A percentile compares a stretch with the other conserved stretches of the same genome.
Conservation (phyloP, 2,113 vertebrate species). For the Collichthys lucidus region DNA sequence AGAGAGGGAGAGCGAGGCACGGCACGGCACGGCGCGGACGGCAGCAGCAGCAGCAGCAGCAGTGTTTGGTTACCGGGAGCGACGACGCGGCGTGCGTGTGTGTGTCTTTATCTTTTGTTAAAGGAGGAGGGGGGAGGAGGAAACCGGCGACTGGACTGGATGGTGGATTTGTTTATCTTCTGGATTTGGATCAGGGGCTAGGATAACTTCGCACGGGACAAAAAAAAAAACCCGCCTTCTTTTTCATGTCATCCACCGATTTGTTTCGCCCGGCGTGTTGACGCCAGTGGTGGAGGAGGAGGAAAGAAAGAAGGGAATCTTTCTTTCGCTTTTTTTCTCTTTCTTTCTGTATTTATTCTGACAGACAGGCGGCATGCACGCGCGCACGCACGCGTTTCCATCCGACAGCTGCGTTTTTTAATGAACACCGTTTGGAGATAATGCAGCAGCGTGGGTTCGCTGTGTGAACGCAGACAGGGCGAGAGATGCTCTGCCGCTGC, state of each 20-base stretch:
- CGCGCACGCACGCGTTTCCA: conserved; percentile 60
- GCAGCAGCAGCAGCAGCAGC: background rate
- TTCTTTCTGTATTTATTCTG: background rate
- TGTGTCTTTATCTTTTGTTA: conserved; percentile 51
- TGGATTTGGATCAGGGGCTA: conserved; percentile 52
- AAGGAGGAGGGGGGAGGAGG: conserved; percentile 8
- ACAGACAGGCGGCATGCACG: conserved; percentile 64
- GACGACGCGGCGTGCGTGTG: conserved; percentile 40
- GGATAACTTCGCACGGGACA: conserved; percentile 74
- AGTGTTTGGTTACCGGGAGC: conserved; percentile 33
- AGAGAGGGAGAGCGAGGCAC: conserved; percentile 27
- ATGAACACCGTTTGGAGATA: too few relatives aligned
- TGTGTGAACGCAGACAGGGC: conserved; percentile 29
- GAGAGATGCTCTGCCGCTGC: conserved; percentile 51
- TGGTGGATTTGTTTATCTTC: conserved; percentile 55
- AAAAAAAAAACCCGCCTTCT: conserved; percentile 65
- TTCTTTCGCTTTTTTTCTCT: background rate
- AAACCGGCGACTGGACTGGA: conserved; percentile 42
- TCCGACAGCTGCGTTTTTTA: conserved; percentile 48
- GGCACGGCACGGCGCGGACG: background rate
- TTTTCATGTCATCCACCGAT: conserved; percentile 56
- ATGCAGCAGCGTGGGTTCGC: conserved; percentile 58
- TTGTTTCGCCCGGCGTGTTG: conserved; percentile 71
- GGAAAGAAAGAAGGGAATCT: conserved; percentile 32
- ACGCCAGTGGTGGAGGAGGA: conserved; percentile 54